A percentile compares a stretch with the other conserved stretches of the same genome.
Conservation (phyloP, 2,888 invertebrate genomes). For the Pristionchus exspectatus region DNA sequence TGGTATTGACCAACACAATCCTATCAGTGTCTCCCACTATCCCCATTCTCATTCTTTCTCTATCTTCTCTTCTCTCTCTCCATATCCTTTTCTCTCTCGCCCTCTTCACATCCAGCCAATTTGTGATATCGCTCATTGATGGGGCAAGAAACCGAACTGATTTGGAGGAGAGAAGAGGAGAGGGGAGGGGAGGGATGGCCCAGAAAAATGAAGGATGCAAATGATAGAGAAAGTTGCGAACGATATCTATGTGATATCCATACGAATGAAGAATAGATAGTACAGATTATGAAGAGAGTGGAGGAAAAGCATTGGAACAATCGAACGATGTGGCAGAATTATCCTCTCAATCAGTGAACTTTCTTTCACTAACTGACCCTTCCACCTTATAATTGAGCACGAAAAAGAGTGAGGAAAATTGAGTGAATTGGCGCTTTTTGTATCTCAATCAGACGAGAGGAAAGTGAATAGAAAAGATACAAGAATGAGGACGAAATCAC, state of each 20-base stretch:
- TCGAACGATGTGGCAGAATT: neutral
- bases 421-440: neutral
- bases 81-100: neutral
- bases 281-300: neutral
- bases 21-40: neutral
- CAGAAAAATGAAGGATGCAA: conserved; percentile 2
- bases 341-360: neutral
- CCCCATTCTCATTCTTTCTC: neutral
- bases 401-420: conserved; percentile 13
- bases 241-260: neutral
- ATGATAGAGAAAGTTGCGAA: conserved; percentile 27
- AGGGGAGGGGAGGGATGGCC: neutral
- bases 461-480: no score
- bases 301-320: neutral
- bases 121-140: conserved; percentile 26
- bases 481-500: neutral
- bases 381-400: neutral
- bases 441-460: no score
- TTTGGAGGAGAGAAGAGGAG: neutral
- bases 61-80: neutral
- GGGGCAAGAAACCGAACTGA: conserved; percentile 33
- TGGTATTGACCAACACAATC: conserved; percentile 23
- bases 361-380: conserved; percentile 4
- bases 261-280: neutral
- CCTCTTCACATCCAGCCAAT: neutral